A percentile compares a stretch with the other conserved stretches of the same genome.
phyloP scores from a whole-genome alignment of 1,140 invertebrate genomes.

The Cydia strobilella region DNA sequence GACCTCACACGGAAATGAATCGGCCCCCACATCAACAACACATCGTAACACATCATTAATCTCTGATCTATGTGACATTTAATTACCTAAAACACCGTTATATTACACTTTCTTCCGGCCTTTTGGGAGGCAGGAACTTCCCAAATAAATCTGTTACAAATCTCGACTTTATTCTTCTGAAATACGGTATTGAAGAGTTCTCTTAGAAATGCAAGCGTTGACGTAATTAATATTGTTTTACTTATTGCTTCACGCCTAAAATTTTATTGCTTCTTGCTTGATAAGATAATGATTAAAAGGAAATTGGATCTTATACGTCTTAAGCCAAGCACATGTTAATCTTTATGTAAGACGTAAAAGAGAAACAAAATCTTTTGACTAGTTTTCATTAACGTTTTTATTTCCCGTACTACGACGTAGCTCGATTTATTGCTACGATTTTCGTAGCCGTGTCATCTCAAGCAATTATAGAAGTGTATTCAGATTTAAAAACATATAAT shows the following conservation, averaged over 20 bases:
- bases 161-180: slow-evolving; percentile 37
- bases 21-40: slow-evolving; percentile 37
- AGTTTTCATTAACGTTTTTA: neutral
- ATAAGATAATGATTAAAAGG: slow-evolving; percentile 34
- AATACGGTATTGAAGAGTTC: slow-evolving; percentile 39
- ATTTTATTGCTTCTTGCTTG: slow-evolving; percentile 67
- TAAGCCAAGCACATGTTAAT: neutral
- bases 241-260: slow-evolving; percentile 78
- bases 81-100: slow-evolving; percentile 79
- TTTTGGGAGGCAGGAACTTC: slow-evolving; percentile 49
- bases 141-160: slow-evolving; percentile 38
- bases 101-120: slow-evolving; percentile 76
- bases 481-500: too few species aligned
- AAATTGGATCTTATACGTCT: neutral
- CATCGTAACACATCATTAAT: slow-evolving; percentile 77
- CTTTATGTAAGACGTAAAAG: neutral
- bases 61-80: slow-evolving; percentile 78
- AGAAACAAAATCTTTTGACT: neutral
- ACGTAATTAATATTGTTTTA: slow-evolving; percentile 74
- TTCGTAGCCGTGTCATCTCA: neutral
- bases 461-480: too few species aligned
- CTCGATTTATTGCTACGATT: neutral
- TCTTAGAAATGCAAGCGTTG: slow-evolving; percentile 39
- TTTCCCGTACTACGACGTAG: slow-evolving; percentile 7
- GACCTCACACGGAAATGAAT: slow-evolving; percentile 22